Base-by-base conservation (phyloP, 2,888 invertebrate species). In the Thumatha senex region DNA sequence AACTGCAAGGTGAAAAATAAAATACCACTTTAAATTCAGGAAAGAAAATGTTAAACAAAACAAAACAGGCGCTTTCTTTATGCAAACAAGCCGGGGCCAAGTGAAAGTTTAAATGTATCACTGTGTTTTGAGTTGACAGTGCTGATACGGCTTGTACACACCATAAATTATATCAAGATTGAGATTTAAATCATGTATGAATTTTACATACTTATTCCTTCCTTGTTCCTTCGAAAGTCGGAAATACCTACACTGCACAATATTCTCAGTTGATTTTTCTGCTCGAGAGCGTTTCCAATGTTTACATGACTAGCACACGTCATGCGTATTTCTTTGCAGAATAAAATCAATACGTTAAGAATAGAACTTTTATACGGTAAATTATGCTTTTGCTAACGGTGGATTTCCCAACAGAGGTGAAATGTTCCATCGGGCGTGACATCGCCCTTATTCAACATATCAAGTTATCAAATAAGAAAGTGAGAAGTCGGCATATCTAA, bases 41-140 rank as follows among this genome's bases (percentile, higher is more conserved):
- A 84, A 82, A 79, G 78, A 79, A 84, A 85, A 84, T 74, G 80
- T 80, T 70, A 74, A 77, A 82, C 78, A 78, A 81, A 24, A 24
- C 18, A 24, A 24, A 82, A 82, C 74, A 62, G 56, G 55, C 72
- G 83, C 78, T 86, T 86, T 88, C 85, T 83, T 80, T 84, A 86
- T 83, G 85, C 82, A 85, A 88, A 86, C 84, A 78, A 81, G 64
- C 71, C 56, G 48, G 18, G 18, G 49, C 69, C 59, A 56, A 76
- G 70, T 59, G 82, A 86, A 87, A 88, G 85, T 89, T 85, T 71
- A 55, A 62, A 61, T 64, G 66, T 68, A 71, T 67, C 68, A 58
- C 65, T 68, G 66, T 51, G 61, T 71, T 67, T 62, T 30, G 36
- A 54, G 58, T 59, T 63, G 49, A 54, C 67, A 49, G 51, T 61